These are phyloP conservation scores for Pogonus chalceus DNA, from an alignment of 1,140 invertebrate species.

Conservation along the genomic window DNA sequence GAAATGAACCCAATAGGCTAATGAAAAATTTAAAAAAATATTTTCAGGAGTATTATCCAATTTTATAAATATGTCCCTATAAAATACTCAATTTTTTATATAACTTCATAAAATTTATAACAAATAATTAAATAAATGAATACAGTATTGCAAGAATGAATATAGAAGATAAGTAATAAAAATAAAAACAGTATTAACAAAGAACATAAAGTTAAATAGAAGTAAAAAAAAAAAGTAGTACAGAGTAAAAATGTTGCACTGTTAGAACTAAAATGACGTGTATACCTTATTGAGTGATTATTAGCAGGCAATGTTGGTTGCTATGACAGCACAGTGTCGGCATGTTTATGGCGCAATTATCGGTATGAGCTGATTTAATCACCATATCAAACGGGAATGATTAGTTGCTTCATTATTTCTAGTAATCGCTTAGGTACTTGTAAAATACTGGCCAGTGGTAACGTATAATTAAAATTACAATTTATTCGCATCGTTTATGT, in stretches of 20 bases:
- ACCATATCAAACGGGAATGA: constrained; percentile 1
- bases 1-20: no score
- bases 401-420: constrained; percentile 1
- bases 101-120: no score
- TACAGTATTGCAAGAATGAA: no score
- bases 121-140: no score
- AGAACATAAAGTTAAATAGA: background rate
- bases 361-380: background rate
- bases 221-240: background rate
- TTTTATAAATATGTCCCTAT: no score
- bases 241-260: background rate
- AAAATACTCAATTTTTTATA: no score
- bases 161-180: no score
- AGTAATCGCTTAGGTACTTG: background rate
- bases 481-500: background rate
- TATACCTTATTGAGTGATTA: background rate
- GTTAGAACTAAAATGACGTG: background rate
- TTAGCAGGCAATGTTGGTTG: background rate
- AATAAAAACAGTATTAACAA: no score
- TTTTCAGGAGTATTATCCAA: no score
- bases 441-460: background rate
- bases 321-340: background rate
- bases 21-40: no score
- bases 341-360: constrained; percentile 5
- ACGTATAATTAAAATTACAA: background rate